phyloP scores from a whole-genome alignment of 1,140 invertebrate species.

The Ceratitis capitata region DNA sequence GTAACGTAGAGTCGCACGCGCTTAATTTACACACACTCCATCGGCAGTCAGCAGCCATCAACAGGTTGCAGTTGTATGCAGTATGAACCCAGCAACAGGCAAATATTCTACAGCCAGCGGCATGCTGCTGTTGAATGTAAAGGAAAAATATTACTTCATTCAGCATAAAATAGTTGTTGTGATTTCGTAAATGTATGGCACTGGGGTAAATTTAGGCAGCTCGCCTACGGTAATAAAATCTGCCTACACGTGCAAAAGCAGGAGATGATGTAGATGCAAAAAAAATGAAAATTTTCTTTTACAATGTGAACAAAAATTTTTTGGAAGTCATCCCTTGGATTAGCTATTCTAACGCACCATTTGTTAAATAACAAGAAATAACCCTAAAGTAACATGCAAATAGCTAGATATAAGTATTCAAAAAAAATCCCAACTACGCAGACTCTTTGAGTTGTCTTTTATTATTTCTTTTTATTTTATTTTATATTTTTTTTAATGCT shows the following conservation, averaged over 20 bases:
- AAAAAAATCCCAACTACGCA: no score
- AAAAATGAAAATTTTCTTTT: no score
- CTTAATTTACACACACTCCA: not conserved
- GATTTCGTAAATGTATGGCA: not conserved
- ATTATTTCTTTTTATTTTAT: no score
- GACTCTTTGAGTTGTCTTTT: no score
- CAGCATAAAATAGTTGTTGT: not conserved
- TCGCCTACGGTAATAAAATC: slow-evolving; percentile 10
- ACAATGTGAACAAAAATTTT: not conserved
- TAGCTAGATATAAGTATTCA: no score
- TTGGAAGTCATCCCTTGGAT: no score
- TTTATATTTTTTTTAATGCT: no score
- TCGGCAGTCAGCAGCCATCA: not conserved
- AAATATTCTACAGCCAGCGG: not conserved
- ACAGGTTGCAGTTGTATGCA: slow-evolving; percentile 18
- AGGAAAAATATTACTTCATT: no score
- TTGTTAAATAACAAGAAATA: no score
- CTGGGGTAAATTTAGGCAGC: not conserved
- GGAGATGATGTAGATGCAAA: not conserved
- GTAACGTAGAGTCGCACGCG: not conserved
- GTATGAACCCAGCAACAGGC: not conserved
- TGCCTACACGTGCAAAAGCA: not conserved
- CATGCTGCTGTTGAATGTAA: not conserved
- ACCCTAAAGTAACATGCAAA: no score
- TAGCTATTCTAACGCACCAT: no score